A percentile compares a stretch with the other conserved stretches of the same genome.
Conservation (phyloP, 2,888 invertebrate genomes). For the Ophioninae sp. region DNA sequence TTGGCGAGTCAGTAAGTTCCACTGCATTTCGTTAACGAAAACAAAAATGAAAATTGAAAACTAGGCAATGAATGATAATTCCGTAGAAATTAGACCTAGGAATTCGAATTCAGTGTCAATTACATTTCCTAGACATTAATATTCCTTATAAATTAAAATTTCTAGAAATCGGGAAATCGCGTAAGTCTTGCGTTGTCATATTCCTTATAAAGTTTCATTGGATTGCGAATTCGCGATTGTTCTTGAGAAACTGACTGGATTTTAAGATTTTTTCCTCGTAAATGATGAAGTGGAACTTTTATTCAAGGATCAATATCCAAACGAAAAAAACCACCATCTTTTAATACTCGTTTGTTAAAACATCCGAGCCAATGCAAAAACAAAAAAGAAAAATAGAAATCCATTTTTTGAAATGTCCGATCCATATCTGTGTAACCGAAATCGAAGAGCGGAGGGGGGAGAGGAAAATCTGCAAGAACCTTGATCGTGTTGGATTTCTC, state of each 20-base stretch:
- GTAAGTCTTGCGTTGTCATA: neutral
- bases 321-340: neutral
- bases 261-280: neutral
- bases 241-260: neutral
- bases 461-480: slow-evolving; percentile 58
- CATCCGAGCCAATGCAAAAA: neutral
- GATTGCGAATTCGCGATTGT: neutral
- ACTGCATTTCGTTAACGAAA: too few relatives aligned
- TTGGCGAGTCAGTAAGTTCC: too few relatives aligned
- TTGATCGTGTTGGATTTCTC: slow-evolving; percentile 63
- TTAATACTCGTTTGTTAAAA: neutral
- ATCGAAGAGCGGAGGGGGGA: slow-evolving; percentile 4
- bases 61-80: neutral
- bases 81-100: neutral
- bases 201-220: neutral
- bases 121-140: too few relatives aligned
- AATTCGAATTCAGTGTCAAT: too few relatives aligned
- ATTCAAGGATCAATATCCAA: neutral
- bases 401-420: neutral
- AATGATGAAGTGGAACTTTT: neutral
- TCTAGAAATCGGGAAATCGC: neutral
- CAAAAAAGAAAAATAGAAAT: slow-evolving; percentile 10
- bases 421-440: slow-evolving; percentile 67
- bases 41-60: neutral
- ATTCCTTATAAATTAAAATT: too few relatives aligned